Percentiles rank a stretch among this genome's conserved stretches.
Evolutionary conservation across 2,888 invertebrate species (phyloP).

Genomic region (Zaprionus bogoriensis): DNA sequence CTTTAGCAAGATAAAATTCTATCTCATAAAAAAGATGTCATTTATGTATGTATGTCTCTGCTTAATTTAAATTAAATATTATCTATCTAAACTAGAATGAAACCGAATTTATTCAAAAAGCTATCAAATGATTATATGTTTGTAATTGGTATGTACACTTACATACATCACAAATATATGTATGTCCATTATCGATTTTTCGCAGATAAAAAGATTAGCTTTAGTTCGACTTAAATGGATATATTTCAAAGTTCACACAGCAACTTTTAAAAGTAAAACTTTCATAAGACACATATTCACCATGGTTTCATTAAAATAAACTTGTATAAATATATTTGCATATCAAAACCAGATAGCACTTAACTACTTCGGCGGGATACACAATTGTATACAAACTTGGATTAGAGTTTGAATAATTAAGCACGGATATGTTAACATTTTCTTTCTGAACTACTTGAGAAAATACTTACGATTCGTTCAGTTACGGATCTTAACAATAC

Average conservation of each 20-base stretch:
- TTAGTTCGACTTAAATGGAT: background rate
- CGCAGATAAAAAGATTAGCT: slow-evolving; percentile 21
- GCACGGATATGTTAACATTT: background rate
- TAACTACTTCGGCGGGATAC: background rate
- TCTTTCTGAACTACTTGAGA: background rate
- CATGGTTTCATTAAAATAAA: no score
- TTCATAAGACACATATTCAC: background rate
- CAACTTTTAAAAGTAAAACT: background rate
- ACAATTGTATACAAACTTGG: slow-evolving; percentile 11
- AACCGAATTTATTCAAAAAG: no score
- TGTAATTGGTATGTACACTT: slow-evolving; percentile 15
- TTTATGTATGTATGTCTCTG: no score
- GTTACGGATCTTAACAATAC: slow-evolving; percentile 43
- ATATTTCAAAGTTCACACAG: background rate
- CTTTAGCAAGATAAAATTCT: no score
- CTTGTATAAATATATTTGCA: no score
- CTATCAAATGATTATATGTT: no score
- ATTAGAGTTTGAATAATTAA: background rate
- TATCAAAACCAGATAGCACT: no score
- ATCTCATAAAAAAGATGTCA: no score
- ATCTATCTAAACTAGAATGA: no score
- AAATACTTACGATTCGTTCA: background rate
- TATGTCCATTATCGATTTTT: slow-evolving; percentile 55
- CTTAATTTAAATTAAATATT: no score
- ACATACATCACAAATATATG: slow-evolving; percentile 28